Evolutionary conservation across 2,888 invertebrate genomes (phyloP).

Genomic region (Anaspis maculata): DNA sequence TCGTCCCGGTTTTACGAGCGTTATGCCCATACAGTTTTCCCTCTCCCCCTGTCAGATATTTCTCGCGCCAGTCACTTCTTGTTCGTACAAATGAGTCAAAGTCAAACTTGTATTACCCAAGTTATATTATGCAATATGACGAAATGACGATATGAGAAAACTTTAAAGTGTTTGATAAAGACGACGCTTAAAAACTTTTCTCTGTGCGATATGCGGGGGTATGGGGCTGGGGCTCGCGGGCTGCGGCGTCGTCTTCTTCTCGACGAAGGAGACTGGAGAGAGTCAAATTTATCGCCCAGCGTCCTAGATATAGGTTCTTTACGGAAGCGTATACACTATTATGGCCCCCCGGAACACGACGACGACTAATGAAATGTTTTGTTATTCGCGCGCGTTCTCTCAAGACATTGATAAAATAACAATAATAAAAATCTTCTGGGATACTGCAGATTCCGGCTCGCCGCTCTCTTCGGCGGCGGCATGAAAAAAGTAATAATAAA

Average conservation of each 20-base stretch:
- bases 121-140: constrained; percentile 15
- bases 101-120: constrained; percentile 11
- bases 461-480: not conserved
- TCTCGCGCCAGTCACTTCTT: constrained; percentile 6
- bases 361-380: constrained; percentile 12
- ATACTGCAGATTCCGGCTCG: too few species aligned
- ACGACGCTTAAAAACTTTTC: constrained; percentile 11
- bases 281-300: constrained; percentile 9
- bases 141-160: constrained; percentile 16
- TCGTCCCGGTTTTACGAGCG: too few species aligned
- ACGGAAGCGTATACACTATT: too few species aligned
- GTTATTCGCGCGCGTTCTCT: constrained; percentile 1
- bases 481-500: constrained; percentile 11
- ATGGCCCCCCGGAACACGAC: constrained; percentile 4
- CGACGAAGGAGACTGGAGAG: too few species aligned
- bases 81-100: constrained; percentile 12
- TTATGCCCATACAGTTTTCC: too few species aligned
- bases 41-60: too few species aligned
- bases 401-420: too few species aligned
- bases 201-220: too few species aligned
- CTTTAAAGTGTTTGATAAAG: constrained; percentile 15
- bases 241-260: constrained; percentile 3
- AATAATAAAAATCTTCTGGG: too few species aligned
- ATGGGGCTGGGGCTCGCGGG: too few species aligned
- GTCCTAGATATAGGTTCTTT: too few species aligned